These are phyloP conservation scores for Notamacropus eugenii DNA, from an alignment of 2,797 vertebrate genomes.

Conservation along the genomic window DNA sequence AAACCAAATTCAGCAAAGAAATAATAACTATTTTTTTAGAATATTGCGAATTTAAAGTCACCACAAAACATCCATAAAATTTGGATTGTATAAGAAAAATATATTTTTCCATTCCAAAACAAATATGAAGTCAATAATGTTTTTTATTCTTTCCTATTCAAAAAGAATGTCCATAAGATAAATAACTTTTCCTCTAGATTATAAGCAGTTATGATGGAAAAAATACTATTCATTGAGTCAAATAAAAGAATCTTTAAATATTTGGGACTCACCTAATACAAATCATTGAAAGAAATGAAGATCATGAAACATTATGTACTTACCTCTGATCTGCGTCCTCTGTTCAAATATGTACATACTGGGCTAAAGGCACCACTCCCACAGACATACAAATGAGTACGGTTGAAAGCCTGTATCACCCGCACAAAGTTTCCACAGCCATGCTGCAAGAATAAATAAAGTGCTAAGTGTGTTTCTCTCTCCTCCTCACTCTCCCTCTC, in stretches of 20 bases:
- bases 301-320: background rate
- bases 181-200: background rate
- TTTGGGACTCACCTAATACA: background rate
- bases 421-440: slow-evolving; percentile 98
- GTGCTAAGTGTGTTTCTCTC: background rate
- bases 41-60: background rate
- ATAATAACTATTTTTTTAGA: slow-evolving; percentile 13
- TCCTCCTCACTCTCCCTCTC: background rate
- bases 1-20: slow-evolving; percentile 26
- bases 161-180: background rate
- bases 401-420: slow-evolving; percentile 95
- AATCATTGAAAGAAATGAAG: background rate
- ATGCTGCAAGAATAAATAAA: slow-evolving; percentile 85
- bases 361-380: slow-evolving; percentile 98
- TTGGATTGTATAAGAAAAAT: slow-evolving; percentile 16
- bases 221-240: background rate
- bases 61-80: slow-evolving; percentile 19
- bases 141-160: background rate
- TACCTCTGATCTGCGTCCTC: slow-evolving; percentile 96
- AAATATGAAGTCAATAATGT: slow-evolving; percentile 15
- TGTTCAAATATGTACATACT: slow-evolving; percentile 94
- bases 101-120: background rate
- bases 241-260: background rate
- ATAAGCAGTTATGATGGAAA: background rate
- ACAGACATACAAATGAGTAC: slow-evolving; percentile 96